Evolutionary conservation across 2,797 vertebrate species (phyloP).

Genomic region (Girardinus metallicus): DNA sequence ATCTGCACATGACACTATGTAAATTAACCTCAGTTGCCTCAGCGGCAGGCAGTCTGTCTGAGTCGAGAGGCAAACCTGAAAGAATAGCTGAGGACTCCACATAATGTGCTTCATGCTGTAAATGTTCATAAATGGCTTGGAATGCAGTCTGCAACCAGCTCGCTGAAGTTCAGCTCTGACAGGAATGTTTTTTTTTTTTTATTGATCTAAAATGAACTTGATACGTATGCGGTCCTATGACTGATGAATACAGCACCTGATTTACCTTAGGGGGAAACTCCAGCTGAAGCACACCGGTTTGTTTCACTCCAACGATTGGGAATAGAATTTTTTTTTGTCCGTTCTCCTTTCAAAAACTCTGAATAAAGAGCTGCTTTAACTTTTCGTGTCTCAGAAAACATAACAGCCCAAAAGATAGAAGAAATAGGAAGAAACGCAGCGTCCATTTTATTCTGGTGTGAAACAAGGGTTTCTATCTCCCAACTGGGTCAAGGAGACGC

Average conservation of each 20-base stretch:
- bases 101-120: slow-evolving; percentile 48
- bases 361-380: neutral
- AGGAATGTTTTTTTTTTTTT: slow-evolving; percentile 53
- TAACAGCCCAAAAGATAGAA: neutral
- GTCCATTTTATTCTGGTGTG: slow-evolving; percentile 21
- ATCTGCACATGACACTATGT: neutral
- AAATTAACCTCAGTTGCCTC: slow-evolving; percentile 19
- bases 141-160: slow-evolving; percentile 70
- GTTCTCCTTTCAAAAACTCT: neutral
- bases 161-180: slow-evolving; percentile 53
- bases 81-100: slow-evolving; percentile 34
- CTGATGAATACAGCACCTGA: slow-evolving; percentile 44
- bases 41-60: slow-evolving; percentile 18
- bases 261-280: slow-evolving; percentile 47
- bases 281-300: neutral
- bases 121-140: slow-evolving; percentile 82
- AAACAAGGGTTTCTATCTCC: slow-evolving; percentile 43
- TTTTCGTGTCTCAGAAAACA: neutral
- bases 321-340: neutral
- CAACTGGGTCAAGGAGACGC: slow-evolving; percentile 59
- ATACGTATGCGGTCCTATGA: slow-evolving; percentile 37
- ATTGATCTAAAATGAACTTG: slow-evolving; percentile 71
- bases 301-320: neutral
- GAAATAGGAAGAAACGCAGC: slow-evolving; percentile 10
- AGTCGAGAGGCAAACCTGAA: slow-evolving; percentile 36